Evolutionary conservation across 2,888 invertebrate species (phyloP), one percentile per base, ranked within the genome.

Genomic region (Tubulanus polymorphus): DNA sequence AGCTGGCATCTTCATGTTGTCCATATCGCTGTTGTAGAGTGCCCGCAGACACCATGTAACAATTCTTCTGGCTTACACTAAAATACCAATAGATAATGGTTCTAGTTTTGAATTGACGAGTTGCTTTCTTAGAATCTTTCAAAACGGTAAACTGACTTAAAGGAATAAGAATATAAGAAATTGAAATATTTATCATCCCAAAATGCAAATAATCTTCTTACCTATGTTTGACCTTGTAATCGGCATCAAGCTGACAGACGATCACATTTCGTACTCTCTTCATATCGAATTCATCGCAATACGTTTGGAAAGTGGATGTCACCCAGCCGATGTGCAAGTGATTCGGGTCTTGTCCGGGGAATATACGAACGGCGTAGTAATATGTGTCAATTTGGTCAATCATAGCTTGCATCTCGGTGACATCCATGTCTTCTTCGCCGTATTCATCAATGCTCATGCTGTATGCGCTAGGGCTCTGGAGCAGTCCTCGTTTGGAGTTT

Each of bases 261-360:
- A 76, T 69, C 25, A 77, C 73, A 63, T 76, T 73, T 28, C 77
- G 63, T 37, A 73, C 66, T 46, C 72, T 74, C 65, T 72, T 77
- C 53, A 72, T 72, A 52, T 76, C 75, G 66, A 80, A 81, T 8
- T 65, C 49, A 15, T 64, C 60, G 51, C 71, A 67, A 58, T 66
- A 63, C 57, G 64, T 69, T 65, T 82, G 80, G 79, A 94, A 99
- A 75, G 95, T 94, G 0, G 99, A 95, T 0, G 96, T 97, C 51
- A 99, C 97, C 99, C 99, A 99, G 20, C 99, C 99, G 0, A 99
- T 90, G 79, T 93, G 97, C 26, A 97, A 92, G 75, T 93, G 91
- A 0, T 88, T 87, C 0, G 93, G 93, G 75, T 95, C 94, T 80
- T 95, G 94, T 53, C 94, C 94, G 35, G 95, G 94, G 79, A 91